Evolutionary conservation across 2,797 vertebrate genomes (phyloP), one percentile per base, ranked within the genome.

Genomic region (Gymnopithys bicolor): DNA sequence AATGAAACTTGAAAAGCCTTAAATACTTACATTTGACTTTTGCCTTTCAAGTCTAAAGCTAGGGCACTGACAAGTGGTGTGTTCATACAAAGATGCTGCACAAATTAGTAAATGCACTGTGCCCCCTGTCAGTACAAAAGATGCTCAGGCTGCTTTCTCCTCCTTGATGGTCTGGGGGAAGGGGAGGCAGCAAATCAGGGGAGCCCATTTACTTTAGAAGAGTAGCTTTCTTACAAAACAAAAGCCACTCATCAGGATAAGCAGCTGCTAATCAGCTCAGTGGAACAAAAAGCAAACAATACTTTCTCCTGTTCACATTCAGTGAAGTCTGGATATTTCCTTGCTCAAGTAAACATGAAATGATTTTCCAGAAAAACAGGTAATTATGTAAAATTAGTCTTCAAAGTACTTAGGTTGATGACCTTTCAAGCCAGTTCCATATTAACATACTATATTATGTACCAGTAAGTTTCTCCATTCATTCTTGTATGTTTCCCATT

Each of bases 111-210:
- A 89, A 49, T 22, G n/a, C 46, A 64, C 46, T n/a, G 19, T 39
- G 14, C 27, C 66, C 13, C 35, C 60, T 5, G 0, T 22, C 0
- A 0, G 10, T 1, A 79, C 19, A 5, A 62, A 87, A 56, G 59
- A 63, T 49, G 41, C 32, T 89, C 60, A 46, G 53, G 51, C 24
- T 69, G 28, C n/a, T 32, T 62, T 43, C 64, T 80, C 18, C 35
- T 70, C 43, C n/a, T 56, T 51, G 24, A 67, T 4, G 9, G 11
- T 45, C 49, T 91, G 30, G 5, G 14, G 22, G 8, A 78, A 55
- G 14, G 9, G 25, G 7, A 90, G 28, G n/a, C 17, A 68, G 9
- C 10, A 15, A 84, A 94, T 67, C 22, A 46, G 13, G 13, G 32
- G 7, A 84, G 39, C 7, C 23, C 16, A 14, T 52, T 48, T 60